These are phyloP conservation scores for Metridium senile DNA, from an alignment of 92 coral and sea anemone genomes.

Conservation along the genomic window DNA sequence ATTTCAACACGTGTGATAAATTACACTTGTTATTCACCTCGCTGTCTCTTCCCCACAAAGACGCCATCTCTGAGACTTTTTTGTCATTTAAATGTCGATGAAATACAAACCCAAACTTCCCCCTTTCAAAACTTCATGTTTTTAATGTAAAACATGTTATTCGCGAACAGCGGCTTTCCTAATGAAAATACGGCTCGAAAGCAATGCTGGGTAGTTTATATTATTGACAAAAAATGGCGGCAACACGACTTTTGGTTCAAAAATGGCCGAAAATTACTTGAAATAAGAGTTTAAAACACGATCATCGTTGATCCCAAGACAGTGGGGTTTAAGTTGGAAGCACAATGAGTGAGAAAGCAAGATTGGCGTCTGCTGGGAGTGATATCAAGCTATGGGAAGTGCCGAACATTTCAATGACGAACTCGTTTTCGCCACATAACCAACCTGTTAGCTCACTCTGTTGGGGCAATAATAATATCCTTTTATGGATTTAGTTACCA, in stretches of 20 bases:
- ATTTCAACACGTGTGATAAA: constrained; percentile 4
- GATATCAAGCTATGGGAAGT: constrained; percentile 94
- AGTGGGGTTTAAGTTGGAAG: neutral
- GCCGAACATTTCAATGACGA: constrained; percentile 71
- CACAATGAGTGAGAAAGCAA: constrained; percentile 74
- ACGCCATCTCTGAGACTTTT: neutral
- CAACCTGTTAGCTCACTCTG: constrained; percentile 83
- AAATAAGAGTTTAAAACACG: neutral
- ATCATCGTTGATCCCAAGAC: constrained; percentile 7
- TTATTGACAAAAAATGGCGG: constrained; percentile 68
- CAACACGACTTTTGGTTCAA: constrained; percentile 30
- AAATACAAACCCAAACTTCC: neutral
- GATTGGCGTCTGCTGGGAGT: constrained; percentile 92
- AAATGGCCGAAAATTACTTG: constrained; percentile 36
- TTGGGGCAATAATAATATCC: constrained; percentile 98
- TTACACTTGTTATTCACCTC: constrained; percentile 6
- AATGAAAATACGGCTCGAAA: constrained; percentile 23
- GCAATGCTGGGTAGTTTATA: constrained; percentile 51
- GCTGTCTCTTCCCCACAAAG: constrained; percentile 11
- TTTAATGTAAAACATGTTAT: constrained; percentile 14
- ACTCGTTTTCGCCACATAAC: constrained; percentile 74
- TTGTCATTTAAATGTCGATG: neutral
- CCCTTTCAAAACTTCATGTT: neutral
- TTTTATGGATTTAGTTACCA: constrained; percentile 25
- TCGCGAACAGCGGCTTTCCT: constrained; percentile 31